These are phyloP conservation scores for Hydrochoerus hydrochaeris DNA, from an alignment of 2,113 vertebrate species.

Conservation along the genomic window DNA sequence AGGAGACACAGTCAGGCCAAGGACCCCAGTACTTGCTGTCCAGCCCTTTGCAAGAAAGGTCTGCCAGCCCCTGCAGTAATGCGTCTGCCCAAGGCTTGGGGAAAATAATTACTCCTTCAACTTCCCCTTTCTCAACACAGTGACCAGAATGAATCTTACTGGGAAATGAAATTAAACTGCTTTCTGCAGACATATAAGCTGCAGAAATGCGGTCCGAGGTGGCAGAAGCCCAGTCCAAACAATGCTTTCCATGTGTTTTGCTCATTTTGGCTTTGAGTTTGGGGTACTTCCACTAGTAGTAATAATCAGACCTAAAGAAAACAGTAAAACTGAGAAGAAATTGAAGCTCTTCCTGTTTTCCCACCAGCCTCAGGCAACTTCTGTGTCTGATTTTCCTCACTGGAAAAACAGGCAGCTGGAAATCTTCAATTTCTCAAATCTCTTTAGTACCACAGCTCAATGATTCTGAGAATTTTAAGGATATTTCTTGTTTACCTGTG, in stretches of 20 bases:
- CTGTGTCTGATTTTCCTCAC: not conserved
- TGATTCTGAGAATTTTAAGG: not conserved
- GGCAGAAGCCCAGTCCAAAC: not conserved
- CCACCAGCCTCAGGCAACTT: not conserved
- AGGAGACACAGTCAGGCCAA: rapidly evolving
- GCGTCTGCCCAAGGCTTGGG: not conserved
- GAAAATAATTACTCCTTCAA: not conserved
- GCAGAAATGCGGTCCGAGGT: not conserved
- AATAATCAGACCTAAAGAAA: not conserved
- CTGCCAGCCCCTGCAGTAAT: not conserved
- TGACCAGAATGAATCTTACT: not conserved
- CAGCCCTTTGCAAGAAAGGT: not conserved
- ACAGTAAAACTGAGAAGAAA: not conserved
- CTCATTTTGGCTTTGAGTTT: not conserved
- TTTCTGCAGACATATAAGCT: not conserved
- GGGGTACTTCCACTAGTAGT: not conserved
- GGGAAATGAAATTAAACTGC: not conserved
- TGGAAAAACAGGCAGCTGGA: not conserved
- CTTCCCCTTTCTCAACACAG: not conserved
- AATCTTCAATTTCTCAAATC: not conserved
- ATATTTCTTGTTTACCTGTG: not conserved
- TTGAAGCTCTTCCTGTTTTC: not conserved
- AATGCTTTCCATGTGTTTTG: not conserved
- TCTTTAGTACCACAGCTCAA: constrained; percentile 4
- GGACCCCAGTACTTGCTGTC: not conserved